These are phyloP conservation scores for Remorina albescens DNA, from an alignment of 2,797 vertebrate species.

Conservation along the genomic window DNA sequence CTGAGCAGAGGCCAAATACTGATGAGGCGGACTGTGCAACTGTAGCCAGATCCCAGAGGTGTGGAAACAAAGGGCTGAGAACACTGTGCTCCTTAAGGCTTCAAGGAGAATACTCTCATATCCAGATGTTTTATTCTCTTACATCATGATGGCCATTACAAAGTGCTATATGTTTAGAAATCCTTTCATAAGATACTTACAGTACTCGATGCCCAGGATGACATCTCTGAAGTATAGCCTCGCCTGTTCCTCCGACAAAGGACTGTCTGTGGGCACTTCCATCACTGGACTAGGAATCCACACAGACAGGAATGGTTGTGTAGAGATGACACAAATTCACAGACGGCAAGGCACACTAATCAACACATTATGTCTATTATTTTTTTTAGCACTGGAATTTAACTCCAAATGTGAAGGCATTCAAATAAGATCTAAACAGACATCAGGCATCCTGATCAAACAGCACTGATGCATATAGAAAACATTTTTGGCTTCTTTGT, in stretches of 20 bases:
- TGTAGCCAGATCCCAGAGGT: constrained; percentile 13
- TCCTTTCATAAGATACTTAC: constrained; percentile 85
- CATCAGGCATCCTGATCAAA: constrained; percentile 9
- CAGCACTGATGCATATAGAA: background rate
- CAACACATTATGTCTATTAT: constrained; percentile 3
- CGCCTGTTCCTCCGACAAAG: constrained; percentile 92
- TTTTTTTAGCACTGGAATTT: constrained; percentile 11
- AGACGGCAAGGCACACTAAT: constrained; percentile 15
- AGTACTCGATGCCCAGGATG: constrained; percentile 95
- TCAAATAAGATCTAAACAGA: constrained; percentile 13
- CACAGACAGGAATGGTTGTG: background rate
- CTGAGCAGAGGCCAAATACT: constrained; percentile 32
- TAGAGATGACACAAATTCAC: constrained; percentile 7
- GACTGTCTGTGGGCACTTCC: constrained; percentile 93
- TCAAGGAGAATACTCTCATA: background rate
- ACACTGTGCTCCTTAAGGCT: constrained; percentile 22
- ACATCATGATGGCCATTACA: background rate
- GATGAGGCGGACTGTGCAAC: constrained; percentile 41
- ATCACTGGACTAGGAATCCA: constrained; percentile 90
- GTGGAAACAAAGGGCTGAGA: constrained; percentile 19
- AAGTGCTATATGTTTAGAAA: background rate
- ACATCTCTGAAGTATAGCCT: constrained; percentile 94
- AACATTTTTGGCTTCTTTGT: background rate
- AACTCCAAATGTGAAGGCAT: constrained; percentile 1
- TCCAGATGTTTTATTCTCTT: background rate